These are phyloP conservation scores for Drosophila santomea DNA, from an alignment of 1,140 invertebrate species.

Conservation along the genomic window DNA sequence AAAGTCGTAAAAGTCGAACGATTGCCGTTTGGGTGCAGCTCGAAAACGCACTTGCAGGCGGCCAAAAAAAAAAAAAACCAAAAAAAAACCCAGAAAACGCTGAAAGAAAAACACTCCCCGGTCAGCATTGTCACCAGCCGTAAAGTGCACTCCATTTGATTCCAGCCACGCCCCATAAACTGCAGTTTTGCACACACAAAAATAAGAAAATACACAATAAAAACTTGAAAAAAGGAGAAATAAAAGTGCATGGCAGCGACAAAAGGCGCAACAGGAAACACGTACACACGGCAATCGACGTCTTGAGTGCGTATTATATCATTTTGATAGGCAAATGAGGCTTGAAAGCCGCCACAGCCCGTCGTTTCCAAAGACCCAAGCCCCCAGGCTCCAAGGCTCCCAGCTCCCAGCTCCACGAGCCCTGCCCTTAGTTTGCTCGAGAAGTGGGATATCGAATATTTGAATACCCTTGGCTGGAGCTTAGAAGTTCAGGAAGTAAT, in stretches of 20 bases:
- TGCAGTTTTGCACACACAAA: constrained; percentile 44
- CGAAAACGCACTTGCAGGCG: constrained; percentile 39
- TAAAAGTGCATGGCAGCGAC: constrained; percentile 14
- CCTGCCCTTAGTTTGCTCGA: constrained; percentile 37
- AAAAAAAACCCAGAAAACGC: constrained; percentile 25
- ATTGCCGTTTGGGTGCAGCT: constrained; percentile 60
- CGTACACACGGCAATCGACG: constrained; percentile 66
- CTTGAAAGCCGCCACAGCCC: constrained; percentile 68
- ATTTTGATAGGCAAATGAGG: constrained; percentile 81
- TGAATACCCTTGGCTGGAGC: background rate
- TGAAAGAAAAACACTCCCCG: constrained; percentile 42
- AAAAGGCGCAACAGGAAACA: constrained; percentile 69
- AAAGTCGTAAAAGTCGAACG: constrained; percentile 62
- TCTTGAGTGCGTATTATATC: constrained; percentile 78
- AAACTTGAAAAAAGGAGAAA: constrained; percentile 10
- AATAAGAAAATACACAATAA: background rate
- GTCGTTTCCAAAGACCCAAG: constrained; percentile 32
- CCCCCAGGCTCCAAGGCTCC: constrained; percentile 16
- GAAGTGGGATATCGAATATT: background rate
- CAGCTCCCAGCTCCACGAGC: constrained; percentile 3
- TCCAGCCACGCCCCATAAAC: constrained; percentile 45
- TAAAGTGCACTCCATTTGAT: constrained; percentile 60
- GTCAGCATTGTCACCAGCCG: constrained; percentile 62
- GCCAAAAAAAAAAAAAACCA: constrained; percentile 22
- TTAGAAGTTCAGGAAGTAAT: no score